Evolutionary conservation across 1,140 invertebrate genomes (phyloP), one percentile per base, ranked within the genome.

Genomic region (Microplitis demolitor): DNA sequence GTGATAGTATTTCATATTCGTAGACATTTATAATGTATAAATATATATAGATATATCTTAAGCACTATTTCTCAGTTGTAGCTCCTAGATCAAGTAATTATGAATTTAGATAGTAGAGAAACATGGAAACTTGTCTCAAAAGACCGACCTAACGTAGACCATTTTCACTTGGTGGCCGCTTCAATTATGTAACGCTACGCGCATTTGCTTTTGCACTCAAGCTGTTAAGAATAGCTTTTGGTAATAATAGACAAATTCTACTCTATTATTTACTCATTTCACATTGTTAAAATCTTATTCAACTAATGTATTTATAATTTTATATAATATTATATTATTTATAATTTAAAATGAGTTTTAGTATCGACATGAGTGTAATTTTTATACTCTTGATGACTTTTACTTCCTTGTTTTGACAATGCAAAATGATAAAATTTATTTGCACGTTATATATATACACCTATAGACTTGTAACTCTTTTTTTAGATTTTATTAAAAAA

Each of bases 161-260:
- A 33, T 69, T 69, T 58, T 31, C 56, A 58, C 56, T 58, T 58
- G 56, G 24, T 24, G 14, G 8, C 8, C 56, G 24, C 24, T 58
- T 58, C 56, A 58, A 58, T 58, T 58, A 58, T 58, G 61, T 58
- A 58, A 24, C 56, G 66, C 67, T 60, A 72, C 73, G 54, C 39
- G 51, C 62, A 63, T 66, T 73, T 71, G 71, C 72, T 75, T 73
- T 73, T 66, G 37, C 73, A n/a, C 4, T 37, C 50, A 33, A 31
- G 13, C 50, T 24, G 4, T 24, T 53, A 67, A 69, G 39, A 33
- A 60, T 33, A 66, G 39, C 39, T 45, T 11, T 45, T 56, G 53
- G n/a, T 56, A 13, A 56, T 56, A 56, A 56, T 56, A 56, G 8
- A 56, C 5, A 56, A 16, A 13, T 24, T 9, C 37, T 8, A 39